Percentiles rank a stretch among this genome's conserved stretches.
Conservation (phyloP, 64 coral and sea anemone genomes). For the Montipora capricornis region DNA sequence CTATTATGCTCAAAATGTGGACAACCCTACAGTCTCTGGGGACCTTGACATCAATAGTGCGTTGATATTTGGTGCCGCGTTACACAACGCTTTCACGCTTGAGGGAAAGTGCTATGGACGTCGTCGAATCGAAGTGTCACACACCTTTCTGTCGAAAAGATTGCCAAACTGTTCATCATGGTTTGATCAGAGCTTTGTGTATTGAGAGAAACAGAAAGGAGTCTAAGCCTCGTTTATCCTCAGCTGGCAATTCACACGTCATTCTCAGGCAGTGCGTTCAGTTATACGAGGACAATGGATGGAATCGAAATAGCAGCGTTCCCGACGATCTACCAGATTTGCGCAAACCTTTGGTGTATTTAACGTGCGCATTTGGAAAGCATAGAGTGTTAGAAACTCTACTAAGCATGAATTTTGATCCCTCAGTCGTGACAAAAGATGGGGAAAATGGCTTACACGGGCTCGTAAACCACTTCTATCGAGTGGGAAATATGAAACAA, state of each 20-base stretch:
- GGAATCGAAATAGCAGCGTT: constrained; percentile 67
- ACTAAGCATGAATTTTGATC: constrained; percentile 67
- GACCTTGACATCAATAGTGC: too few species aligned
- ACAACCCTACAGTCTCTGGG: too few species aligned
- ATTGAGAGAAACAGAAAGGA: constrained; percentile 63
- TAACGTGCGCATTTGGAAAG: constrained; percentile 80
- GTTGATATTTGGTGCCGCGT: too few species aligned
- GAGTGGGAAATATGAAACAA: constrained; percentile 57
- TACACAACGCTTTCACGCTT: too few species aligned
- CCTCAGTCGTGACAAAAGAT: constrained; percentile 41
- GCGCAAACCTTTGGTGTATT: constrained; percentile 60
- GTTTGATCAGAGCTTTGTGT: constrained; percentile 75
- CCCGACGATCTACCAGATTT: constrained; percentile 66
- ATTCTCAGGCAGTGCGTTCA: constrained; percentile 75
- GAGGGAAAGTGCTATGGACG: background rate
- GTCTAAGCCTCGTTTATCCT: background rate
- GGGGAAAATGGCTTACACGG: constrained; percentile 72
- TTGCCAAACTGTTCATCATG: constrained; percentile 59
- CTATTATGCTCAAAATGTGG: too few species aligned
- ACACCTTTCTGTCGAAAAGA: constrained; percentile 77
- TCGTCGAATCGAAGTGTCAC: constrained; percentile 53
- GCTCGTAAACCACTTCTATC: constrained; percentile 65
- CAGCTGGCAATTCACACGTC: constrained; percentile 68
- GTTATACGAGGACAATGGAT: constrained; percentile 68
- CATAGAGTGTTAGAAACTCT: constrained; percentile 79